Percentiles rank a stretch among this genome's conserved stretches.
These are phyloP conservation scores for Australoheros facetus DNA, from an alignment of 2,797 vertebrate species.

Conservation along the genomic window DNA sequence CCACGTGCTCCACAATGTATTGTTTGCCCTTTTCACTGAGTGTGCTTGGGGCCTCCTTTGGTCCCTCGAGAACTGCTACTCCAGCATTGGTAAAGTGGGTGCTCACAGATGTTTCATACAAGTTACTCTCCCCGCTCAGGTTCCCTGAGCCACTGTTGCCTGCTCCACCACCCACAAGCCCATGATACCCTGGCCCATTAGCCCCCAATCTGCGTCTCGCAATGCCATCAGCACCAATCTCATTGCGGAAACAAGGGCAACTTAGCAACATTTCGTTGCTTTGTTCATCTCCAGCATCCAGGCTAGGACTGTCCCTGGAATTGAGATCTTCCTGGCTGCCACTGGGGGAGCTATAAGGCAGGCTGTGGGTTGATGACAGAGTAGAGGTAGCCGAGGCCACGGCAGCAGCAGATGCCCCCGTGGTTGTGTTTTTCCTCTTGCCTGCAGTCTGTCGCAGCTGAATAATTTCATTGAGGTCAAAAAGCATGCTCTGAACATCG, in stretches of 20 bases:
- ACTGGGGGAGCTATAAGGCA: slow-evolving; percentile 91
- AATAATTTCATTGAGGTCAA: slow-evolving; percentile 92
- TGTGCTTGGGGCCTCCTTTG: slow-evolving; percentile 88
- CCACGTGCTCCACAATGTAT: slow-evolving; percentile 95
- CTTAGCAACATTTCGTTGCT: slow-evolving; percentile 94
- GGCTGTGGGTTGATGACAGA: slow-evolving; percentile 88
- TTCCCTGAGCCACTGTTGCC: slow-evolving; percentile 81
- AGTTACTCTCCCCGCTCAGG: slow-evolving; percentile 83
- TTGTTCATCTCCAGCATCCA: slow-evolving; percentile 89
- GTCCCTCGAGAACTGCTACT: slow-evolving; percentile 93
- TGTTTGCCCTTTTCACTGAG: slow-evolving; percentile 91
- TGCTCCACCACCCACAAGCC: slow-evolving; percentile 55
- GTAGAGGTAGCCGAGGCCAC: slow-evolving; percentile 91
- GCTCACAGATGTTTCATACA: slow-evolving; percentile 89
- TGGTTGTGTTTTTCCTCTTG: slow-evolving; percentile 93
- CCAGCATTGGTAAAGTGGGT: slow-evolving; percentile 94
- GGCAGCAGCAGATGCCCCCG: slow-evolving; percentile 93
- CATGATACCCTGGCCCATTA: slow-evolving; percentile 62
- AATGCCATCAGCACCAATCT: slow-evolving; percentile 90
- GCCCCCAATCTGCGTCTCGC: slow-evolving; percentile 85
- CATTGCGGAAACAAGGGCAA: slow-evolving; percentile 96
- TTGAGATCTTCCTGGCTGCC: slow-evolving; percentile 96
- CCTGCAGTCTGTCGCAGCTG: slow-evolving; percentile 90
- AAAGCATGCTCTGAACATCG: slow-evolving; percentile 94
- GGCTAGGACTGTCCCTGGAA: slow-evolving; percentile 87